Evolutionary conservation across 53 echinoderm and acorn worm genomes (phyloP), one percentile per base, ranked within the genome.

Genomic region (Hippasteria phrygiana): DNA sequence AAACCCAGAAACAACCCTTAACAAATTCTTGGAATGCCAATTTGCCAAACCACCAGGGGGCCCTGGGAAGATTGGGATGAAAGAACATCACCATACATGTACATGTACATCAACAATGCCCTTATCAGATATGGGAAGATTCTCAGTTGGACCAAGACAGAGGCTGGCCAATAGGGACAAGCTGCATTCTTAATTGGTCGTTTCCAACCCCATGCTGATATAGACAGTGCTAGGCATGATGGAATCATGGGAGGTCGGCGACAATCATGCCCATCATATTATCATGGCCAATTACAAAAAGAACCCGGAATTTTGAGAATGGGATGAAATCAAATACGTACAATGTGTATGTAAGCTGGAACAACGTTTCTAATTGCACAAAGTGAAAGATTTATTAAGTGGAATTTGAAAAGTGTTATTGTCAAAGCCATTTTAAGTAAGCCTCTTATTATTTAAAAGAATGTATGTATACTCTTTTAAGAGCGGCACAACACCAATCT

Each of bases 171-270:
- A 1, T 2, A 16, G 13, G 14, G 51, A 51, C 0, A 2, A 8
- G 16, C 51, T 17, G 51, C n/a, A 20, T 51, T 51, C 16, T 51
- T 7, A 59, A 59, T 59, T 59, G 59, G 59, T 59, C 8, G 38
- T 38, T 85, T 85, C 85, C 85, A 85, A 81, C 65, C 81, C 81
- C 81, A 81, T 29, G 29, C 81, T 43, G 43, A 16, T 31, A 81
- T 28, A 4, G 32, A 76, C 59, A n/a, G n/a, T 33, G 32, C 50
- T 20, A 1, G 17, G 76, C 50, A 50, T 34, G 76, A 32, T 76
- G 17, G 76, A 32, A 50, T 34, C 50, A 32, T 76, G 76, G 76
- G 76, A 50, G 50, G 33, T 41, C 50, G 33, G 33, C 50, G 29
- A 43, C 76, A 76, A 50, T 32, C 76, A 33, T 31, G 76, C 47